Base-by-base conservation (phyloP, 2,888 invertebrate species). In the Mesoligia furuncula region DNA sequence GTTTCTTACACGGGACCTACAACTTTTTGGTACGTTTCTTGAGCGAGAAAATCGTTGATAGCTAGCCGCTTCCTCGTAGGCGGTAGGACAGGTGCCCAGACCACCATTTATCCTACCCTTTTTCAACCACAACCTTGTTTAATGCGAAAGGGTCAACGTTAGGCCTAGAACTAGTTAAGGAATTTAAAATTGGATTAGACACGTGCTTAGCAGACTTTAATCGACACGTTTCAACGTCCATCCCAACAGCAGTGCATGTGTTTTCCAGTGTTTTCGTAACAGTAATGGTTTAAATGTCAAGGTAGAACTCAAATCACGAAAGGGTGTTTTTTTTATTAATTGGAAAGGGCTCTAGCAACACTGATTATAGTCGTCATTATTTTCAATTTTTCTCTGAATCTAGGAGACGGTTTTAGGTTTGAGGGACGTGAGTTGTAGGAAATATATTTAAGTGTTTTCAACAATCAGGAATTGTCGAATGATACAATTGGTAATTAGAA, bases 261-360 rank as follows among this genome's bases (percentile, higher is more conserved):
- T n/a, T 61, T 20, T 74, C n/a, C 39, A 61, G 24, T n/a, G 59
- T 20, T 59, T 61, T 73, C 5, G 17, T 24, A 24, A 31, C 15
- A 20, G 39, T 61, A 36, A 27, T 39, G n/a, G 31, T 45, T 45
- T 39, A 36, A 74, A 79, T 62, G 45, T 57, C 54, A 62, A 79
- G 20, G 48, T 31, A 7, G n/a, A 51, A 45, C 13, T 39, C n/a
- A n/a, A 15, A 65, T 42, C 9, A 61, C 15, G 15, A 42, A 27
- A 42, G n/a, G 51, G 15, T 15, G 39, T 42, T 42, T 45, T 45
- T 45, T 59, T 54, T 24, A 54, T 42, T 70, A 1, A 57, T 73
- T 54, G 5, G 2, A 31, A 42, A 45, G 2, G n/a, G 9, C 42
- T 68, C 9, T 27, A 7, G 7, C 17, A 9, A 66, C 24, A 31